These are phyloP conservation scores for Argyrosomus regius DNA, from an alignment of 2,797 vertebrate species.

Conservation along the genomic window DNA sequence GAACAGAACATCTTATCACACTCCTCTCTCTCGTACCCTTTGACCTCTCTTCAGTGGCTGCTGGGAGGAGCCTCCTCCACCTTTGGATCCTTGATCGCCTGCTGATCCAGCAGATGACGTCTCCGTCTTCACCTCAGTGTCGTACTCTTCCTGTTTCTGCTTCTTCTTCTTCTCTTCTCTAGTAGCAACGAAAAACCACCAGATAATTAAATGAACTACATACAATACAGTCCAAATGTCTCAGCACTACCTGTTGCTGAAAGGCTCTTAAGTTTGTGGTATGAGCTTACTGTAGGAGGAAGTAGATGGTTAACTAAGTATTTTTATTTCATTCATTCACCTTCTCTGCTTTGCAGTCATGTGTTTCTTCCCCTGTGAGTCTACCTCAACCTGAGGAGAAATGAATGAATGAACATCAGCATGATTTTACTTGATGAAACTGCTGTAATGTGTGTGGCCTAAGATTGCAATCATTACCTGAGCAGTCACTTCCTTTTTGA, in stretches of 20 bases:
- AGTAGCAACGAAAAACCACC: neutral
- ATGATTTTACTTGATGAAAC: neutral
- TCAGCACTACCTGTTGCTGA: neutral
- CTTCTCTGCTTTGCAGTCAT: constrained; percentile 95
- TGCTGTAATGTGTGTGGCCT: neutral
- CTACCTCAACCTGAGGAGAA: constrained; percentile 82
- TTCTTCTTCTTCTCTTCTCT: constrained; percentile 97
- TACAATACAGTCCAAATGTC: neutral
- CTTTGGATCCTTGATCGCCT: constrained; percentile 70
- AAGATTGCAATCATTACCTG: constrained; percentile 80
- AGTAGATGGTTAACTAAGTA: neutral
- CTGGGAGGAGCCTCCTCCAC: constrained; percentile 74
- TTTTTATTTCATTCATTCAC: constrained; percentile 78
- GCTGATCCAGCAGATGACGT: constrained; percentile 37
- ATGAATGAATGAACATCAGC: constrained; percentile 22
- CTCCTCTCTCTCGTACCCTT: constrained; percentile 84
- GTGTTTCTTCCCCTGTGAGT: constrained; percentile 88
- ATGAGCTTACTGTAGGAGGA: neutral
- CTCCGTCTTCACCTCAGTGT: constrained; percentile 80
- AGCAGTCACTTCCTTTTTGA: constrained; percentile 82
- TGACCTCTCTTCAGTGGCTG: constrained; percentile 92
- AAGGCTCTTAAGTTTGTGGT: neutral
- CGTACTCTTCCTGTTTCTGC: constrained; percentile 82
- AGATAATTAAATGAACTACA: neutral
- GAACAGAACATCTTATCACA: neutral